These are phyloP conservation scores for Drosophila tanythrix DNA, from an alignment of 2,888 invertebrate species.

Conservation along the genomic window DNA sequence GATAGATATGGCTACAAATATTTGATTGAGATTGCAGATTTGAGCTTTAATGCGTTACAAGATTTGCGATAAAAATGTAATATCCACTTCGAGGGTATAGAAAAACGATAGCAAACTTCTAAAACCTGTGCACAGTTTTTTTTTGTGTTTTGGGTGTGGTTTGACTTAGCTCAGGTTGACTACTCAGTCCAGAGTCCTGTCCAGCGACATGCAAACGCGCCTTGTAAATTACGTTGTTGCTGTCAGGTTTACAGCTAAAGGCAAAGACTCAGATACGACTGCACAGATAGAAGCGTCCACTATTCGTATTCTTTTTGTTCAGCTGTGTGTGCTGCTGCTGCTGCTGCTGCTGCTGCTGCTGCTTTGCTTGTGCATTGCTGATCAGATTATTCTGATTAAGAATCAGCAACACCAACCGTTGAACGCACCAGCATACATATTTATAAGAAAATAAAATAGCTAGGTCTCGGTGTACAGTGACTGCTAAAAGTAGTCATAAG, in stretches of 20 bases:
- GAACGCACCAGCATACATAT: constrained; percentile 7
- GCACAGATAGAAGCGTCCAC: constrained; percentile 54
- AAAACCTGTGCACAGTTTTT: constrained; percentile 22
- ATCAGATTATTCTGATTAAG: constrained; percentile 83
- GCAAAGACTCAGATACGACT: constrained; percentile 46
- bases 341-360: constrained; percentile 56
- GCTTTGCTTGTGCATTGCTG: constrained; percentile 76
- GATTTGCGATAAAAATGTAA: accelerated
- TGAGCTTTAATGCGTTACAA: not conserved
- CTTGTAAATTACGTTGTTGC: constrained; percentile 70
- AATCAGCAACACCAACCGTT: constrained; percentile 58
- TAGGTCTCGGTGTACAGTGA: constrained; percentile 7
- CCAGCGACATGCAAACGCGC: constrained; percentile 77
- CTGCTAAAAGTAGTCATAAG: constrained; percentile 42
- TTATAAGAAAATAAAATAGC: not conserved
- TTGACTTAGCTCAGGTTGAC: constrained; percentile 39
- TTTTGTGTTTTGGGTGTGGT: constrained; percentile 14
- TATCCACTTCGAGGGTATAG: not conserved
- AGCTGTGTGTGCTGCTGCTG: constrained; percentile 41
- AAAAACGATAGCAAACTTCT: constrained; percentile 26
- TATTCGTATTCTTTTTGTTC: constrained; percentile 42
- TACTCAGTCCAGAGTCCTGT: constrained; percentile 55
- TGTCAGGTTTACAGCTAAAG: constrained; percentile 49
- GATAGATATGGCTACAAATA: not conserved
- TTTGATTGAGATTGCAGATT: not conserved